Evolutionary conservation across 2,797 vertebrate species (phyloP).

Genomic region (Anas acuta): DNA sequence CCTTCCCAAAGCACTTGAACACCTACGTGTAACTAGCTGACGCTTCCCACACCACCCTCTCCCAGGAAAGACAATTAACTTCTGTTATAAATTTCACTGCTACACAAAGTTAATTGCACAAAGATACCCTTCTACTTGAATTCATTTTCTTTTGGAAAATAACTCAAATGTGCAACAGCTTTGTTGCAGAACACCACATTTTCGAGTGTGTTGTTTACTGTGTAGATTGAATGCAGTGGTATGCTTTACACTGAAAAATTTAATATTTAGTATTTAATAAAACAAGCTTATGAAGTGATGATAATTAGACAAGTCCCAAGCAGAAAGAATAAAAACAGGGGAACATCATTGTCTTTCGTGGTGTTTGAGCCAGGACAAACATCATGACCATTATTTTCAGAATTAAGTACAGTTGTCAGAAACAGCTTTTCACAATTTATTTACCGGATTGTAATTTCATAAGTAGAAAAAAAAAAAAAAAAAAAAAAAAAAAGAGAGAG

Average conservation of each 20-base stretch:
- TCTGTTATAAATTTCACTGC: background rate
- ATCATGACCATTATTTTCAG: background rate
- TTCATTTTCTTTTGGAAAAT: background rate
- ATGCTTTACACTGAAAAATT: background rate
- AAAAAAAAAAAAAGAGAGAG: background rate
- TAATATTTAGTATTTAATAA: background rate
- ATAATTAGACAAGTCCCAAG: background rate
- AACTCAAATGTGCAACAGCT: background rate
- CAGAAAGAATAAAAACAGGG: background rate
- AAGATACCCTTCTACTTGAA: background rate
- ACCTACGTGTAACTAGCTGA: background rate
- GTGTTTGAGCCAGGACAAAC: background rate
- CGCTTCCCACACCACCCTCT: background rate
- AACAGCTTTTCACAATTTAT: background rate
- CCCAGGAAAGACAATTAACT: background rate
- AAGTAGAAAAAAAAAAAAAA: background rate
- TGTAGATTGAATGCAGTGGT: background rate
- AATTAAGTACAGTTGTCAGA: background rate
- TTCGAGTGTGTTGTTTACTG: background rate
- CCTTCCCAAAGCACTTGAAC: background rate
- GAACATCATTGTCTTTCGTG: background rate
- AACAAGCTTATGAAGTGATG: background rate
- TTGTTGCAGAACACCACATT: background rate
- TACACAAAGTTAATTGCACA: background rate
- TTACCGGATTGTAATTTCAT: background rate